phyloP scores from a whole-genome alignment of 2,888 invertebrate genomes.

The Syrista parreyssii region DNA sequence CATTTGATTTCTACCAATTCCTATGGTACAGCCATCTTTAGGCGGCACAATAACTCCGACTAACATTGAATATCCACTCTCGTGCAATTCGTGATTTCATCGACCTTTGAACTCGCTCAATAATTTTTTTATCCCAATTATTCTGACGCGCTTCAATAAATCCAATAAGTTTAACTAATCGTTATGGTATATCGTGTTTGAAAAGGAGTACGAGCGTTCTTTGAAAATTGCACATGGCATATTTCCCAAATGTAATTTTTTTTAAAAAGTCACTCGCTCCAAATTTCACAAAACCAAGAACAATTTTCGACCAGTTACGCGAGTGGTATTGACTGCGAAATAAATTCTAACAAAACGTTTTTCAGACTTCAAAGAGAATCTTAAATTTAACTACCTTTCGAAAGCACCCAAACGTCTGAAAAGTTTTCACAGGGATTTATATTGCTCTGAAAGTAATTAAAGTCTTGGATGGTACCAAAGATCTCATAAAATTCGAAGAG shows the following conservation, averaged over 20 bases:
- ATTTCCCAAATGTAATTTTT: not conserved
- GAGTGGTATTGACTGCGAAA: not conserved
- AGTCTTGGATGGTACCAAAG: not conserved
- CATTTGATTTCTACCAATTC: too few species aligned
- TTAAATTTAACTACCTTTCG: not conserved
- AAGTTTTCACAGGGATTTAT: not conserved
- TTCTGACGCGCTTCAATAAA: not conserved
- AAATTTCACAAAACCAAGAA: not conserved
- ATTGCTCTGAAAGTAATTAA: not conserved
- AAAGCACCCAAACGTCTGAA: not conserved
- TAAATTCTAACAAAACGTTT: not conserved
- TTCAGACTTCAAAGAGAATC: not conserved
- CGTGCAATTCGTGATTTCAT: not conserved
- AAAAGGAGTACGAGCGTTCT: not conserved
- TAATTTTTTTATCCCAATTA: not conserved
- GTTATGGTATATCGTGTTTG: not conserved
- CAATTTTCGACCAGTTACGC: not conserved
- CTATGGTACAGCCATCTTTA: too few species aligned
- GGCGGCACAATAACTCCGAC: too few species aligned
- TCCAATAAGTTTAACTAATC: not conserved
- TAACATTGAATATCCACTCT: not conserved
- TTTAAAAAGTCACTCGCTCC: too few species aligned
- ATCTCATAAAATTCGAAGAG: not conserved
- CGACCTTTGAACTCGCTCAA: not conserved
- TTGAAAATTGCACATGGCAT: not conserved